Percentiles rank a stretch among this genome's conserved stretches.
These are phyloP conservation scores for Pteruthius melanotis DNA, from an alignment of 2,113 vertebrate species.

Conservation along the genomic window DNA sequence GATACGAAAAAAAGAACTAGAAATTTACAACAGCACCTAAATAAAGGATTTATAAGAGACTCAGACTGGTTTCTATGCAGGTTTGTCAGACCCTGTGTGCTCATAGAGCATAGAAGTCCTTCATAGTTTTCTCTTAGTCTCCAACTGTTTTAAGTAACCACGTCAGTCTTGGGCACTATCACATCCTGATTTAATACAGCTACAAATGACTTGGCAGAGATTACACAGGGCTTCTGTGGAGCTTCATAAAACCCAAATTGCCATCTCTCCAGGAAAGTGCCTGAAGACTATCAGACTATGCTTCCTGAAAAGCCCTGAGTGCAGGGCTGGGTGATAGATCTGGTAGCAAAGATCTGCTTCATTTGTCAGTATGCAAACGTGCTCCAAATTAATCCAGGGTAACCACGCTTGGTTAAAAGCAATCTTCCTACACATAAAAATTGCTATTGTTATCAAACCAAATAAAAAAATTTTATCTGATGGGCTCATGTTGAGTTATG, in stretches of 20 bases:
- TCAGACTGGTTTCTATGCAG: not conserved
- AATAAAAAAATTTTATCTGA: not conserved
- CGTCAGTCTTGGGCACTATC: not conserved
- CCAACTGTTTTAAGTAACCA: not conserved
- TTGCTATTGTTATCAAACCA: not conserved
- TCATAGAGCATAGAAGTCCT: fast-evolving
- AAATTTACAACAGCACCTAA: not conserved
- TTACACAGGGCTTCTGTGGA: not conserved
- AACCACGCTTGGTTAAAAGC: not conserved
- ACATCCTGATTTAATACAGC: not conserved
- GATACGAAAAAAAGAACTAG: not conserved
- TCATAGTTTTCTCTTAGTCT: not conserved
- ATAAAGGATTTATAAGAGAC: not conserved
- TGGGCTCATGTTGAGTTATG: not conserved
- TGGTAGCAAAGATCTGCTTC: not conserved
- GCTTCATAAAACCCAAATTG: not conserved
- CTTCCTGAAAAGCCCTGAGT: not conserved
- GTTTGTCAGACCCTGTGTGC: not conserved
- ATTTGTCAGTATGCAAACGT: not conserved
- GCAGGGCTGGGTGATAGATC: not conserved
- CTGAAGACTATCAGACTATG: not conserved
- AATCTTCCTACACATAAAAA: not conserved
- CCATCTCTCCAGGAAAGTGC: not conserved
- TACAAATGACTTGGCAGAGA: not conserved
- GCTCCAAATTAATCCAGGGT: not conserved